Evolutionary conservation across 2,113 vertebrate genomes (phyloP), one percentile per base, ranked within the genome.

Genomic region (Sander vitreus): DNA sequence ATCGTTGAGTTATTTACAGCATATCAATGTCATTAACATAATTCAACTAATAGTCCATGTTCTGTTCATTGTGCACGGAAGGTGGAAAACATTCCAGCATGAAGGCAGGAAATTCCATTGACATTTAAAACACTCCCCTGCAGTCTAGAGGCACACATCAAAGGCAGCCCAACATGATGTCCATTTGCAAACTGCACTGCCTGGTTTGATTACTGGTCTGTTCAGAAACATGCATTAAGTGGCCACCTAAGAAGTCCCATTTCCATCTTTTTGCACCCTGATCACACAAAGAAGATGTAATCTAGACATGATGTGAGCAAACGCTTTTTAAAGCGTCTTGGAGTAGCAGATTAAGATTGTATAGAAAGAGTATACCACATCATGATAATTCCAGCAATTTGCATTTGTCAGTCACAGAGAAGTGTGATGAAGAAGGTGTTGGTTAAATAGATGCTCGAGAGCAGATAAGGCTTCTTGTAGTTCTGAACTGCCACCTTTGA

Each of bases 41-140:
- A 47, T 68, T 60, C 51, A 25, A 13, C 48, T 64, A 2, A 2
- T 4, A 23, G 27, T 67, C 21, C 9, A 7, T 23, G 23, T 67
- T 80, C 51, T 39, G 45, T 48, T 82, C 13, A 39, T 72, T 72
- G 16, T 39, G 27, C 5, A 10, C 39, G 43, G 33, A 59, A 51
- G 60, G 63, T 78, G 83, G 79, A 89, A 89, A 86, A 59, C 55
- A 30, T 55, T 85, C 58, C 72, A 69, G 74, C 69, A 62, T 65
- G 23, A 71, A 81, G 51, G 55, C 65, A 71, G 27, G 64, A 80
- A 19, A 79, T 63, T 85, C 69, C 73, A 62, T 58, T 93, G 82
- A 88, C 88, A 90, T 91, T 90, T 90, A 79, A 89, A 93, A 80
- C 79, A 78, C 77, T 80, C 76, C 54, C 68, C 80, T 16, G 72